A percentile compares a stretch with the other conserved stretches of the same genome.
These are phyloP conservation scores for Synanthedon formicaeformis DNA, from an alignment of 2,888 invertebrate species.

Conservation along the genomic window DNA sequence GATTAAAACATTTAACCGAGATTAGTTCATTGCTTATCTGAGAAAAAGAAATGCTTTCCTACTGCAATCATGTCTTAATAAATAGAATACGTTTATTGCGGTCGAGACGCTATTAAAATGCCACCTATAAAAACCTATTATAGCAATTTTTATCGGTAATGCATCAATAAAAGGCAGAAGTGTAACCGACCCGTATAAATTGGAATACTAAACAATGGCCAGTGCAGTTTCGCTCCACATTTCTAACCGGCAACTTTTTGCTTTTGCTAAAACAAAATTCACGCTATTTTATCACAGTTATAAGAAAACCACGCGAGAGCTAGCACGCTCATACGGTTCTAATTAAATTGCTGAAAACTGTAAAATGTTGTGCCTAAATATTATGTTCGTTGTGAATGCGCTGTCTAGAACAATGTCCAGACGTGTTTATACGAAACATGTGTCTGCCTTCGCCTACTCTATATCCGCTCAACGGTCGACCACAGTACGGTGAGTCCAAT, in stretches of 20 bases:
- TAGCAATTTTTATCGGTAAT: conserved; percentile 66
- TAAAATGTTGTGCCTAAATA: conserved; percentile 47
- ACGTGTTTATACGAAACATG: conserved; percentile 23
- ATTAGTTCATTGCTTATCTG: no score
- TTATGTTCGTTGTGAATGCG: conserved; percentile 32
- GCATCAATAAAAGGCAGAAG: conserved; percentile 66
- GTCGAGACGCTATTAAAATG: conserved; percentile 55
- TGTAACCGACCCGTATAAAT: conserved; percentile 71
- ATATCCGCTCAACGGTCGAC: not conserved
- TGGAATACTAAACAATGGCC: conserved; percentile 68
- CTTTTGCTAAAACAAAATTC: conserved; percentile 47
- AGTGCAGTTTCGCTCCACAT: conserved; percentile 64
- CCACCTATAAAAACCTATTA: conserved; percentile 64
- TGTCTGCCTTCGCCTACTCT: not conserved
- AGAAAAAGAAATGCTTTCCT: no score
- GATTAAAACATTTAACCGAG: no score
- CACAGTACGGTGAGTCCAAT: not conserved
- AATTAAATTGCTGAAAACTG: conserved; percentile 44
- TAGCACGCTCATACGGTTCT: conserved; percentile 59
- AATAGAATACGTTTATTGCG: not conserved
- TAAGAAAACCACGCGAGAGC: conserved; percentile 60
- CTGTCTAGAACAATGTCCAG: conserved; percentile 33
- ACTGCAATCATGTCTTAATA: not conserved
- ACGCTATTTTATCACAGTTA: conserved; percentile 62
- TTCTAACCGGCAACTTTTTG: conserved; percentile 61